Evolutionary conservation across 2,113 vertebrate species (phyloP), one percentile per base, ranked within the genome.

Genomic region (Suricata suricatta): DNA sequence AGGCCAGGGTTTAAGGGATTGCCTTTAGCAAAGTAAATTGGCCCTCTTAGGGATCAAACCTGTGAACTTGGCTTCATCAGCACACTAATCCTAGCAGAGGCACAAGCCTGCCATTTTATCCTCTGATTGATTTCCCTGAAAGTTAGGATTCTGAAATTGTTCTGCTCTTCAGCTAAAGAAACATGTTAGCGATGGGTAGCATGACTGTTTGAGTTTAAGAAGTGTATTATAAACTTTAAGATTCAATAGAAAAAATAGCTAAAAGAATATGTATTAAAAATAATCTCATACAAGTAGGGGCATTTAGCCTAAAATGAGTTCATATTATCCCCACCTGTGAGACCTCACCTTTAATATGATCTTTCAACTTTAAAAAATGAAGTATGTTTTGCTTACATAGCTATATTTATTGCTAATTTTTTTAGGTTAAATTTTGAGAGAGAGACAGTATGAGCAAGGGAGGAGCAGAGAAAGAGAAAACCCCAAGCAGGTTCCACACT

Each of bases 21-120:
- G 69, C 96, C 80, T 80, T 50, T 11, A 86, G 79, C 94, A 95
- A 76, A 72, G 88, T 93, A 94, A 95, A 97, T 71, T 94, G 94
- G 90, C 81, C 71, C 88, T 90, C 52, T 90, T 68, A 93, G 68
- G 85, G 63, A 60, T 92, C 74, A 90, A 92, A 94, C 85, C 94
- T 94, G 92, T 68, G 84, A 84, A 82, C 29, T 38, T 93, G 96
- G 84, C 90, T 95, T 91, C 66, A 94, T 85, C 93, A 89, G 38
- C 44, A 50, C 41, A 66, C 68, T 63, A 64, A 77, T 96, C 69
- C 50, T 64, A 90, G 88, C 69, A 88, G 80, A 90, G 41, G 38
- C 29, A 12, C 0, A n/a, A 57, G n/a, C 15, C 69, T 97, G 80
- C n/a, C 63, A 90, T 72, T 92, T 83, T 71, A 80, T 88, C 64